phyloP scores from a whole-genome alignment of 2,888 invertebrate genomes.

The Amaurobius ferox region DNA sequence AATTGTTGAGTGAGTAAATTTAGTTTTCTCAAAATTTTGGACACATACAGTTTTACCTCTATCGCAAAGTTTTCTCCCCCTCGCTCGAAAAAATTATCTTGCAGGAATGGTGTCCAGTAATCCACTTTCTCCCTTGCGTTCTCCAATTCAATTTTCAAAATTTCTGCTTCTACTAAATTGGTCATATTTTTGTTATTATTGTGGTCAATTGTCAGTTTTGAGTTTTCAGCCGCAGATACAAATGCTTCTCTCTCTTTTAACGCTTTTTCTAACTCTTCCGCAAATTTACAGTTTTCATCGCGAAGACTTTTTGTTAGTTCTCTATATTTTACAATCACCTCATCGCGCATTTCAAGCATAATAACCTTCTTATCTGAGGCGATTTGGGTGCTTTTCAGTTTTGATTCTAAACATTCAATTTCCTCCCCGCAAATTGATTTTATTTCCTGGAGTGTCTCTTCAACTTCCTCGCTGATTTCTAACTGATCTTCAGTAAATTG shows the following conservation, averaged over 20 bases:
- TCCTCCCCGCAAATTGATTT: background rate
- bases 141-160: background rate
- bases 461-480: slow-evolving; percentile 24
- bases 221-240: slow-evolving; percentile 12
- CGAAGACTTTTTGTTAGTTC: background rate
- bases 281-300: background rate
- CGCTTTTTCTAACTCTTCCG: background rate
- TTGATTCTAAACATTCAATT: background rate
- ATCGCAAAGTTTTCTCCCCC: background rate
- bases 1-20: background rate
- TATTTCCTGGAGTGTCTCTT: slow-evolving; percentile 21
- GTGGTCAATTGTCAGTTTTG: slow-evolving; percentile 7
- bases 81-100: background rate
- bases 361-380: background rate
- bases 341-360: background rate
- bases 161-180: background rate
- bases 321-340: slow-evolving; percentile 3
- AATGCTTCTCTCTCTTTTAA: background rate
- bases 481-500: slow-evolving; percentile 3
- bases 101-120: slow-evolving; percentile 9
- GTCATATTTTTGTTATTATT: background rate
- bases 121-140: background rate
- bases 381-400: background rate
- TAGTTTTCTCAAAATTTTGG: slow-evolving; percentile 21
- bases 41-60: background rate